Conservation (phyloP, 2,113 vertebrate species). For the Proterorhinus semilunaris region DNA sequence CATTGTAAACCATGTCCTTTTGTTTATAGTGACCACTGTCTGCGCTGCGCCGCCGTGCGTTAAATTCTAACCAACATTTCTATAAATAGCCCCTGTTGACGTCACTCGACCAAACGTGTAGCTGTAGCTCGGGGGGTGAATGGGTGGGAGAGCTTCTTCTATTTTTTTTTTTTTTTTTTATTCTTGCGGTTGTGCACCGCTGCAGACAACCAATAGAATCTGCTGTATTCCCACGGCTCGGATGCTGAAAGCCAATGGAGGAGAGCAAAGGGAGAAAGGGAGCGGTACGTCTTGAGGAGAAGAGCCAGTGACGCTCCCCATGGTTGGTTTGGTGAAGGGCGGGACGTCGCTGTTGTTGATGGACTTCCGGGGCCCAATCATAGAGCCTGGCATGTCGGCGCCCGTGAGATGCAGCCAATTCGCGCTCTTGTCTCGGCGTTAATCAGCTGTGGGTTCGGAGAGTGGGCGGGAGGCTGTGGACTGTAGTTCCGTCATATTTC, state of each 20-base stretch:
- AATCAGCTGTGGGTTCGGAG: conserved; percentile 28
- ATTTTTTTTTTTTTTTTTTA: neutral
- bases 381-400: neutral
- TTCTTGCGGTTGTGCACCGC: conserved; percentile 24
- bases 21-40: conserved; percentile 29
- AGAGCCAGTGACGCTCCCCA: conserved; percentile 54
- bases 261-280: conserved; percentile 22
- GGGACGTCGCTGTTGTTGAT: conserved; percentile 40
- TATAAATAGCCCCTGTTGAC: conserved; percentile 73
- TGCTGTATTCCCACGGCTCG: conserved; percentile 54
- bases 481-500: conserved; percentile 71
- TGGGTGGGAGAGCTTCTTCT: conserved; percentile 10
- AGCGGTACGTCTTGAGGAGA: conserved; percentile 46
- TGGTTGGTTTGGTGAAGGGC: conserved; percentile 28
- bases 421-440: conserved; percentile 25
- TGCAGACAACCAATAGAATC: conserved; percentile 49
- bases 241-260: conserved; percentile 47
- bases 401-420: conserved; percentile 49
- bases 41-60: conserved; percentile 53
- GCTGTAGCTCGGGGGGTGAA: conserved; percentile 15
- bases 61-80: conserved; percentile 70
- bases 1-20: conserved; percentile 8
- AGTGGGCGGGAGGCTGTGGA: conserved; percentile 58
- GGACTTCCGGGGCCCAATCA: conserved; percentile 46
- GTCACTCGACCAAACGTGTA: conserved; percentile 69